Percentiles rank a stretch among this genome's conserved stretches.
These are phyloP conservation scores for Tapera naevia DNA, from an alignment of 2,797 vertebrate genomes.

Conservation along the genomic window DNA sequence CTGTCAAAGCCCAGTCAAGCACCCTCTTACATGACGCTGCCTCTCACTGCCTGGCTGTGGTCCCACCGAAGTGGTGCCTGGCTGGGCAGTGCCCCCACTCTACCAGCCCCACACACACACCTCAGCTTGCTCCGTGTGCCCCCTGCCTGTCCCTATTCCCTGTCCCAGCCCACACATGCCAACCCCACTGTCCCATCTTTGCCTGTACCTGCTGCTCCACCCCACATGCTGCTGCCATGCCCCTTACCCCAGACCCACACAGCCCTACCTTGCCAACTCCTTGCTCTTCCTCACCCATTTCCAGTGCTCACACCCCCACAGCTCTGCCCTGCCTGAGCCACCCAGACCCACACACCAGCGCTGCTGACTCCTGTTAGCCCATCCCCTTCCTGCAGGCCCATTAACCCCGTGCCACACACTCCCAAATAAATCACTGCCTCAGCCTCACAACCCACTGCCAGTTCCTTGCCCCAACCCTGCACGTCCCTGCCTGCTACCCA, in stretches of 20 bases:
- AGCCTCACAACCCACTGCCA: not conserved
- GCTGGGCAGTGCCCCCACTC: not conserved
- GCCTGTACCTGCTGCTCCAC: not conserved
- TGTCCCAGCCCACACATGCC: not conserved
- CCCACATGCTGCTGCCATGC: not conserved
- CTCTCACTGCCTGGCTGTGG: not conserved
- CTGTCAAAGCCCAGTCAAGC: not conserved
- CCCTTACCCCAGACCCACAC: not conserved
- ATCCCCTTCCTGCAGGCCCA: not conserved
- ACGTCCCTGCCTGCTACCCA: not conserved
- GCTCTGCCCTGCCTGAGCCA: not conserved
- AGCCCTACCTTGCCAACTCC: not conserved
- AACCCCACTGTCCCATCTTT: not conserved
- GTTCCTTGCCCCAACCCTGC: not conserved
- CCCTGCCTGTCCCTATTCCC: not conserved
- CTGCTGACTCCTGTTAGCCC: not conserved
- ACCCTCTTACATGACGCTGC: fast-evolving
- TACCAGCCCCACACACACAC: not conserved
- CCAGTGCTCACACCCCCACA: not conserved
- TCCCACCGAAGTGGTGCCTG: not conserved
- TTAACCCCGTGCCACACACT: not conserved
- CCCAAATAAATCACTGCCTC: fast-evolving
- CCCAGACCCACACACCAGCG: not conserved
- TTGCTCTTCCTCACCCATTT: not conserved
- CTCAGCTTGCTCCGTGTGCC: not conserved